Evolutionary conservation across 1,140 invertebrate species (phyloP), one percentile per base, ranked within the genome.

Genomic region (Drosophila equinoxialis): DNA sequence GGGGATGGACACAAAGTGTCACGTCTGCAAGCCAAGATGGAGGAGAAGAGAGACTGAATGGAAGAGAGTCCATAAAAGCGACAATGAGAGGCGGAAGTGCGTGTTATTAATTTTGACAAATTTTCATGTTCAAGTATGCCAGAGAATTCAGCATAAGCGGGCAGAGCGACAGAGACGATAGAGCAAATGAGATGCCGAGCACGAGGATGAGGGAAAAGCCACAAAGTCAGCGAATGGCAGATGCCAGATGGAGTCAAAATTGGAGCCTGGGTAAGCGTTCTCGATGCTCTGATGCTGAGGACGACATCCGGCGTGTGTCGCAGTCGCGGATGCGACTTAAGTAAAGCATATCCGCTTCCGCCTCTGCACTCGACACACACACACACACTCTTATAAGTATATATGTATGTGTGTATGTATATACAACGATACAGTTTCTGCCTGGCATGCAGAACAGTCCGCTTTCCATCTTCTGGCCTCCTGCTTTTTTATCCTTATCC

Each of bases 61-160:
- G 2, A 23, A 23, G 23, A 59, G 68, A 87, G 83, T 83, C 79
- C 79, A 74, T 87, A 83, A 86, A 86, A 87, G 64, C 81, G 72
- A 57, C 74, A 45, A 76, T 60, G 37, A 77, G 45, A 69, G 33
- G 33, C 77, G 84, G 87, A 91, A 90, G 86, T 90, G 81, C 80
- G 90, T 86, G 74, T 83, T 91, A 89, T 90, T 89, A 91, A 90
- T 91, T 91, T 91, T 89, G 89, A 90, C 87, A 90, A 90, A 90
- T 90, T 90, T 90, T 86, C 80, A 90, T 90, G 83, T 77, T 78
- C 60, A 79, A 77, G 71, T 74, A 69, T 64, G 67, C 71, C 65
- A 59, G 65, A 69, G 60, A 57, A 65, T 48, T 48, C 45, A 48
- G 14, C 51, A 13, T 26, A 30, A 48, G 71, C n/a, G 14, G 30